Percentiles rank a stretch among this genome's conserved stretches.
Conservation (phyloP, 2,888 invertebrate genomes). For the Netelia melanura region DNA sequence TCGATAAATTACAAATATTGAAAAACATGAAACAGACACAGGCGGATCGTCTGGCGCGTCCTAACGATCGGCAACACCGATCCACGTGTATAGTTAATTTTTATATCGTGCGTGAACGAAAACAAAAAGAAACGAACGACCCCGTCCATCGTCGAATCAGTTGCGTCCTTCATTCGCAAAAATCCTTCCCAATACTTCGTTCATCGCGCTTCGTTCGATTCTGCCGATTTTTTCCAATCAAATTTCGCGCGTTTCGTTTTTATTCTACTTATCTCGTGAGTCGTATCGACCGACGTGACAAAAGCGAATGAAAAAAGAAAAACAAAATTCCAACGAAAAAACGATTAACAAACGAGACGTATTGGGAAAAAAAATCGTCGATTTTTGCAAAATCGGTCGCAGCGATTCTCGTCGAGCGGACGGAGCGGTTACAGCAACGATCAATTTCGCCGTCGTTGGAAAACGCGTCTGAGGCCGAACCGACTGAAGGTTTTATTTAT, state of each 20-base stretch:
- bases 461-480: slow-evolving; percentile 70
- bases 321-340: background rate
- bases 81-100: slow-evolving; percentile 46
- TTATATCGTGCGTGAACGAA: slow-evolving; percentile 45
- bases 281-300: background rate
- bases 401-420: too few species aligned
- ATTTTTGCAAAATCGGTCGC: slow-evolving; percentile 38
- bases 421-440: slow-evolving; percentile 30
- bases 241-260: slow-evolving; percentile 27
- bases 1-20: slow-evolving; percentile 85
- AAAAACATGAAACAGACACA: slow-evolving; percentile 85
- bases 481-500: slow-evolving; percentile 75
- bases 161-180: slow-evolving; percentile 34
- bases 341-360: background rate
- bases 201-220: background rate
- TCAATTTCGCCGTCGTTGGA: slow-evolving; percentile 61
- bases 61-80: slow-evolving; percentile 61
- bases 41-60: slow-evolving; percentile 71
- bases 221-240: background rate
- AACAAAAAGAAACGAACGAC: background rate
- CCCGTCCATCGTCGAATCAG: slow-evolving; percentile 15
- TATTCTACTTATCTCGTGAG: slow-evolving; percentile 5
- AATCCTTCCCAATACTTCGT: slow-evolving; percentile 34
- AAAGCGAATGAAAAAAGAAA: background rate
- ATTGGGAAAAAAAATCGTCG: slow-evolving; percentile 15